Conservation (phyloP, 2,888 invertebrate genomes). For the Athalia cordata region DNA sequence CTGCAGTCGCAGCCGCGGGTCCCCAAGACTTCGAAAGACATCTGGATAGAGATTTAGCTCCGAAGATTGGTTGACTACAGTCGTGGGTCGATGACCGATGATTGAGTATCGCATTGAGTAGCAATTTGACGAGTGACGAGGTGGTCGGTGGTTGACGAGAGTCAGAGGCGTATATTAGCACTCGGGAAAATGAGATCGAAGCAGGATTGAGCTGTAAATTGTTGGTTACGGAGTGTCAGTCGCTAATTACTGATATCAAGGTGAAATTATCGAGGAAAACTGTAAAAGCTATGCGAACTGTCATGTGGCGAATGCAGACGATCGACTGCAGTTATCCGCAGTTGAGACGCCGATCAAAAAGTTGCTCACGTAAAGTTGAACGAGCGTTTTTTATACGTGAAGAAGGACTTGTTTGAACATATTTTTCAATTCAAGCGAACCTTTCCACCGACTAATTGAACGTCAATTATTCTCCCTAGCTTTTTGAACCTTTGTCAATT, state of each 20-base stretch:
- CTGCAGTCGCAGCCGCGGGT: no score
- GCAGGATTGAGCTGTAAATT: no score
- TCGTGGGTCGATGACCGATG: no score
- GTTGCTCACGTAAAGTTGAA: background rate
- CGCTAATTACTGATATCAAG: background rate
- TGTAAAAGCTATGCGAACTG: background rate
- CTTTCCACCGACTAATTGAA: constrained; percentile 21
- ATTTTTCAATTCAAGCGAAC: constrained; percentile 4
- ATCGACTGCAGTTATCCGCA: background rate
- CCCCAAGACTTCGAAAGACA: no score
- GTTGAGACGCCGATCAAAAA: background rate
- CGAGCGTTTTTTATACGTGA: background rate
- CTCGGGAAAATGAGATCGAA: background rate
- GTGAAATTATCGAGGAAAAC: background rate
- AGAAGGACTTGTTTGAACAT: background rate
- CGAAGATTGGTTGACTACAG: no score
- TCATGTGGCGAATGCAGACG: background rate
- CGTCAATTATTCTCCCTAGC: constrained; percentile 25
- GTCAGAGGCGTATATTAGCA: constrained; percentile 4
- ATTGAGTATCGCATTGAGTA: no score
- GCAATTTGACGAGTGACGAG: no score
- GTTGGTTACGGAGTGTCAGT: background rate
- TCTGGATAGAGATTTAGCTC: no score
- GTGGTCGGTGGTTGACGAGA: background rate
- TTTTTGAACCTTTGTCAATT: constrained; percentile 23